These are phyloP conservation scores for Cydia splendana DNA, from an alignment of 1,140 invertebrate species.

Conservation along the genomic window DNA sequence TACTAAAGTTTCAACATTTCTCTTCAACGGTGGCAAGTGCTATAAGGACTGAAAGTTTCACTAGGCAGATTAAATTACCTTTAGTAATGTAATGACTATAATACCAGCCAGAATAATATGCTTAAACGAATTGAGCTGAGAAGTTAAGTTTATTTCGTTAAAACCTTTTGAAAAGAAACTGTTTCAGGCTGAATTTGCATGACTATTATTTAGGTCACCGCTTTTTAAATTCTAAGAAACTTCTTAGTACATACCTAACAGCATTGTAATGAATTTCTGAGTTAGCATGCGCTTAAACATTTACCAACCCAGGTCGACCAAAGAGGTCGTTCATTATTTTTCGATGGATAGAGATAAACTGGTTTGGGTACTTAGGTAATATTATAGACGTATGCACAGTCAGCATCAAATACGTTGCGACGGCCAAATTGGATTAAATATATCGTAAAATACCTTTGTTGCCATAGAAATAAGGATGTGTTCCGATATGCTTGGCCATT, in stretches of 20 bases:
- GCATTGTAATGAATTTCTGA: neutral
- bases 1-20: neutral
- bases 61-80: conserved; percentile 15
- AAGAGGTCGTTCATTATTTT: too few species aligned
- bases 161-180: neutral
- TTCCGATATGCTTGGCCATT: too few species aligned
- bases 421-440: too few species aligned
- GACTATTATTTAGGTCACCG: neutral
- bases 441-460: too few species aligned
- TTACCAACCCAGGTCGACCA: too few species aligned
- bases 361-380: too few species aligned
- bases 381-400: too few species aligned
- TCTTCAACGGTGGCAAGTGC: neutral
- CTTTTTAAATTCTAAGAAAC: neutral
- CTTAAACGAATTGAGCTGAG: neutral
- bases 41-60: neutral
- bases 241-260: neutral
- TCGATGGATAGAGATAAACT: too few species aligned
- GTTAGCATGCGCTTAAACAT: neutral
- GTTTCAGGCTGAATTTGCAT: neutral
- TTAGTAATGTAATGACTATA: conserved; percentile 5
- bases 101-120: neutral
- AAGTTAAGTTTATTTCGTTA: neutral
- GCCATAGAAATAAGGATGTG: too few species aligned
- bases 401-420: too few species aligned